Evolutionary conservation across 1,140 invertebrate species (phyloP), one percentile per base, ranked within the genome.

Genomic region (Drosophila kanapiae): DNA sequence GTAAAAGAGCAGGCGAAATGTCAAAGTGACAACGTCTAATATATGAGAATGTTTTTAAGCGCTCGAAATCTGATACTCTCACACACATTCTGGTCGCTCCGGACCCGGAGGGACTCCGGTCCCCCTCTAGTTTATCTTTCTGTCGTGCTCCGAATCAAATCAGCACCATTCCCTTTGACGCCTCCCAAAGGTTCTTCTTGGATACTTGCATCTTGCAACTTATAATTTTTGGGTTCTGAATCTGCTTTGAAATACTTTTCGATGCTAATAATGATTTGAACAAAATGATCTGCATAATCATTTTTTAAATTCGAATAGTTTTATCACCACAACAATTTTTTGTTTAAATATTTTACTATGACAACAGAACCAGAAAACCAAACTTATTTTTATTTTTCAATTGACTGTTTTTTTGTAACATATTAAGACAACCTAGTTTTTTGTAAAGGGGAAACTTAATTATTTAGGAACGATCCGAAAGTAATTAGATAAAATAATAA

Each of bases 11-110:
- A 92, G 85, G 91, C 83, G 80, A 92, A 92, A 92, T 92, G 91
- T 92, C 91, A 92, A 92, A 92, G 91, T 91, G 91, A 92, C 91
- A 92, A 91, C 88, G 87, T 82, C 87, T 91, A 92, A 92, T 92
- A 92, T 92, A 92, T 92, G 91, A 92, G 91, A 91, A 91, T 92
- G 90, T 92, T 91, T 86, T 91, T 80, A 82, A 91, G 87, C 72
- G 69, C 91, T 92, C 68, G 91, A 92, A 92, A 92, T 91, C 83
- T 92, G 91, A 92, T 92, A 92, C 87, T 87, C 69, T 81, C 68
- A 40, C 72, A 78, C 51, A 53, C 42, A 59, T 43, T 68, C 40
- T 74, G 75, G 54, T 31, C 31, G 29, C 45, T 69, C 29, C 31
- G 9, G 29, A 43, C 16, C 35, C 53, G 29, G 27, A 13, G 29